These are phyloP conservation scores for Cynopterus brachyotis DNA, from an alignment of 2,113 vertebrate species.

Conservation along the genomic window DNA sequence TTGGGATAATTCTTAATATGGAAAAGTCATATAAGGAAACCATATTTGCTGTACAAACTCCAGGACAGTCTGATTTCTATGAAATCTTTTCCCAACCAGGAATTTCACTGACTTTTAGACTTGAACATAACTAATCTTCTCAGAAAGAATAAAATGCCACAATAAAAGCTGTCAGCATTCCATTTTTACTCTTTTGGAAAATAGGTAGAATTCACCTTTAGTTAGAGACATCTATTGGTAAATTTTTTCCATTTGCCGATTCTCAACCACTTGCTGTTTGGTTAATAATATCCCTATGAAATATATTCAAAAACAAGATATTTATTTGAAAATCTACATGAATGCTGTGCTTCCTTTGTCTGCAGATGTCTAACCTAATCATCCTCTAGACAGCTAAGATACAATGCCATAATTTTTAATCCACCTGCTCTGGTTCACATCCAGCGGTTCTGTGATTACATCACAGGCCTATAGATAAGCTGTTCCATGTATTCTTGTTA, in stretches of 20 bases:
- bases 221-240: neutral
- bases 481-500: neutral
- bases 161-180: neutral
- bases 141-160: neutral
- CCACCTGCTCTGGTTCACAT: neutral
- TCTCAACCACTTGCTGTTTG: neutral
- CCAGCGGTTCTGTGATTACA: neutral
- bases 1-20: neutral
- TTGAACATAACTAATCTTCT: neutral
- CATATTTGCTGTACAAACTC: neutral
- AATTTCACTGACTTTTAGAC: conserved; percentile 29
- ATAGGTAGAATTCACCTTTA: neutral
- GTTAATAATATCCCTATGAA: neutral
- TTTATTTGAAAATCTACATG: neutral
- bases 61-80: neutral
- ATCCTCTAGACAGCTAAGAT: neutral
- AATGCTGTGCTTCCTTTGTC: neutral
- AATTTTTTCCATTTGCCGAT: conserved; percentile 29
- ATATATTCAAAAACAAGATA: neutral
- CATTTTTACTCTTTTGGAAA: conserved; percentile 10
- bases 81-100: neutral
- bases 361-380: neutral
- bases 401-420: neutral
- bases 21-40: neutral
- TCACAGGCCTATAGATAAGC: neutral